Conservation (phyloP, 2,888 invertebrate genomes). For the Actias luna region DNA sequence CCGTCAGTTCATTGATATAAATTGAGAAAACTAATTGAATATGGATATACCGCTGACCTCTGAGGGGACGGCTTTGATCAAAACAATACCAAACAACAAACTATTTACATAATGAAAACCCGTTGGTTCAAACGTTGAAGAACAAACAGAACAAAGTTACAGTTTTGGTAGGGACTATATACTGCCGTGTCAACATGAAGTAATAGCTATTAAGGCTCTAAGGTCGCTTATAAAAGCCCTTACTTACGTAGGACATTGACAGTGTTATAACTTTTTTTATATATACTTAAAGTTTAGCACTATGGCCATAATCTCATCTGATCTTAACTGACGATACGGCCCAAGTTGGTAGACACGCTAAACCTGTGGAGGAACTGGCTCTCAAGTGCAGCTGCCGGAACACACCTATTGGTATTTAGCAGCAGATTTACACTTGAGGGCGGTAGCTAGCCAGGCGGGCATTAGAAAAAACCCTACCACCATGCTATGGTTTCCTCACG, state of each 20-base stretch:
- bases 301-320: too few species aligned
- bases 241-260: not conserved
- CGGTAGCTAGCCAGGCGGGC: too few species aligned
- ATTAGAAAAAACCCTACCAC: too few species aligned
- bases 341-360: too few species aligned
- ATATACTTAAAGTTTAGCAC: too few species aligned
- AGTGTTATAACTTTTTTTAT: too few species aligned
- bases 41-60: conserved; percentile 8
- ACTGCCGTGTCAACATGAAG: not conserved
- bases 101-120: conserved; percentile 11
- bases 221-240: conserved; percentile 21
- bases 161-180: not conserved
- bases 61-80: conserved; percentile 2
- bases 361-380: too few species aligned
- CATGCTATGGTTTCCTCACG: too few species aligned
- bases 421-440: too few species aligned
- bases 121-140: conserved; percentile 4
- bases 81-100: conserved; percentile 10
- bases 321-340: too few species aligned
- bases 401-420: too few species aligned
- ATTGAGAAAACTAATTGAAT: conserved; percentile 5
- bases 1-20: not conserved
- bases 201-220: conserved; percentile 22
- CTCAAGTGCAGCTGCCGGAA: too few species aligned
- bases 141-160: conserved; percentile 5